Percentiles rank a stretch among this genome's conserved stretches.
These are phyloP conservation scores for Copsychus sechellarum DNA, from an alignment of 2,113 vertebrate genomes.

Conservation along the genomic window DNA sequence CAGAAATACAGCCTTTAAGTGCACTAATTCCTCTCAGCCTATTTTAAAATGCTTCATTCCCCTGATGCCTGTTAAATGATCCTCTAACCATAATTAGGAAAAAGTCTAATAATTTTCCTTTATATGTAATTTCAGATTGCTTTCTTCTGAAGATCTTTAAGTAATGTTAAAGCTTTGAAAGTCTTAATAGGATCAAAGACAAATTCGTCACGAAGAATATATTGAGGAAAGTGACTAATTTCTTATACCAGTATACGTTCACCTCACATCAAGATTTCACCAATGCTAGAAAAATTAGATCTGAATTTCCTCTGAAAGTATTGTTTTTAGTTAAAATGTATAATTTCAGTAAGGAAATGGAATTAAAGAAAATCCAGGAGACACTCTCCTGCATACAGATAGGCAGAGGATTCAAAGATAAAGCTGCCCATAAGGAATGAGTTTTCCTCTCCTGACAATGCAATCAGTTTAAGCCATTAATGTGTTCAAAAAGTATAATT, in stretches of 20 bases:
- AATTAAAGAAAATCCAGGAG: not conserved
- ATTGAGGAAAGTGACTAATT: not conserved
- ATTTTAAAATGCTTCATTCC: not conserved
- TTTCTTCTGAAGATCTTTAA: constrained; percentile 1
- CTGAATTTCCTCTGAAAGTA: not conserved
- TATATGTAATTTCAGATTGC: not conserved
- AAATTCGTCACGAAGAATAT: not conserved
- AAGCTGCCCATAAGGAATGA: not conserved
- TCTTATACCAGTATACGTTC: not conserved
- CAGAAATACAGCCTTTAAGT: not conserved
- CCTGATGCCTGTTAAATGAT: not conserved
- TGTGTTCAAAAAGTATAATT: not conserved
- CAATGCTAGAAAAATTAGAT: not conserved
- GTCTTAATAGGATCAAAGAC: not conserved
- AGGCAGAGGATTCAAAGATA: not conserved
- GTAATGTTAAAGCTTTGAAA: not conserved
- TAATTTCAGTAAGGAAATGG: not conserved
- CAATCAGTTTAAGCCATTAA: not conserved
- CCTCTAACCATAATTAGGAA: not conserved
- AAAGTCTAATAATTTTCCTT: not conserved
- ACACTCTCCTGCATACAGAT: not conserved
- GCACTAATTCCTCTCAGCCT: not conserved
- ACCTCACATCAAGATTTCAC: not conserved
- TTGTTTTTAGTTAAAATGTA: not conserved
- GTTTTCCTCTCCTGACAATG: not conserved